Evolutionary conservation across 2,888 invertebrate genomes (phyloP), one percentile per base, ranked within the genome.

Genomic region (Panorpa germanica): DNA sequence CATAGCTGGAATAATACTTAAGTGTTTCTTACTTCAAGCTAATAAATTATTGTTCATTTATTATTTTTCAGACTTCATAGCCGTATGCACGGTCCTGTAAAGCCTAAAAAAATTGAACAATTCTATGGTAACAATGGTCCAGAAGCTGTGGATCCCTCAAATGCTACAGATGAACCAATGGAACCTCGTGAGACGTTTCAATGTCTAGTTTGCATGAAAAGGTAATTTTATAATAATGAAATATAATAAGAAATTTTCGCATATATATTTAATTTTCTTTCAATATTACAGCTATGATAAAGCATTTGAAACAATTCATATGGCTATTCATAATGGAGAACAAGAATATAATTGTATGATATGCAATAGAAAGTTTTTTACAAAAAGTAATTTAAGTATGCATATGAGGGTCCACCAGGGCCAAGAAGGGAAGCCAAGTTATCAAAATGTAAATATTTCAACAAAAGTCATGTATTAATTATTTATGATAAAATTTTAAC

Each of bases 351-450:
- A 61, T 40, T 81, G 81, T 40, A 53, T 62, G 7, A 61, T 71
- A 10, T 81, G 81, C 41, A 80, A 80, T 43, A 64, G 70, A 36
- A 71, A 73, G 41, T 80, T 81, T 40, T 63, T 58, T 21, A 70
- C 68, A 0, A 46, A 55, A 11, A 62, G 65, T 14, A 74, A 69
- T 46, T 52, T 77, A 13, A 63, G 66, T 10, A 72, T 80, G 74
- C 81, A 81, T 45, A 63, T 71, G 46, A 70, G 65, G 39, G 73
- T 75, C 17, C 81, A 81, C 49, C 34, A 4, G 6, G 15, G 5
- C 5, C 11, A 28, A 19, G 5, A 8, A 25, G 34, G 16, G n/a
- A 31, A 5, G 18, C 36, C 21, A 30, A 31, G 22, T 14, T 32
- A 32, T 7, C 33, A 5, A 39, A 38, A 23, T 30, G 31, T 14